A percentile compares a stretch with the other conserved stretches of the same genome.
Conservation (phyloP, 2,888 invertebrate species). For the Leptura quadrifasciata region DNA sequence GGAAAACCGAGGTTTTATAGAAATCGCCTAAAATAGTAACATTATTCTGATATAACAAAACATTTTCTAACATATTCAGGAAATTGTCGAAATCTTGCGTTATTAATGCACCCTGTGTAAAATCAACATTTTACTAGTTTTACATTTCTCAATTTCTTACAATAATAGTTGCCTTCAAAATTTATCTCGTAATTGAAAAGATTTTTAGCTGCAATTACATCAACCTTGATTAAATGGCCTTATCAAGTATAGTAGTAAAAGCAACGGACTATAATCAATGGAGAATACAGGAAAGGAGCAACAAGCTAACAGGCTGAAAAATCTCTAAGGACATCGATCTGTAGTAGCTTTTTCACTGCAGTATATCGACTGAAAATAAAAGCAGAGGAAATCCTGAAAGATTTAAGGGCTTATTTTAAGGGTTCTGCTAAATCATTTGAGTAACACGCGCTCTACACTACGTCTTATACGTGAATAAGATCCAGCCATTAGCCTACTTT, state of each 20-base stretch:
- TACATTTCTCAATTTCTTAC: no score
- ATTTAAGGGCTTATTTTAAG: slow-evolving; percentile 29
- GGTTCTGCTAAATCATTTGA: slow-evolving; percentile 28
- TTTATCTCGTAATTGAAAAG: no score
- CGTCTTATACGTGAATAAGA: slow-evolving; percentile 8
- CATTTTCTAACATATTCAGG: no score
- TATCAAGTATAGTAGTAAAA: not conserved
- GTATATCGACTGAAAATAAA: slow-evolving; percentile 26
- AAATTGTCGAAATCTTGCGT: no score
- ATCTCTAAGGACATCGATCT: slow-evolving; percentile 11
- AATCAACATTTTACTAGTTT: no score
- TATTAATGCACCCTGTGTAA: no score
- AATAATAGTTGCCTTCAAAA: no score
- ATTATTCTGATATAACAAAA: no score
- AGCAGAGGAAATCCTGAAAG: slow-evolving; percentile 23
- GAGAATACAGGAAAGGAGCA: not conserved
- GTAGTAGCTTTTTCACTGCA: slow-evolving; percentile 1
- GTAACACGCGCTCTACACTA: not conserved
- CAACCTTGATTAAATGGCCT: not conserved
- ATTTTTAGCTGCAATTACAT: not conserved
- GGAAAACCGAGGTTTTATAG: no score
- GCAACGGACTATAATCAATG: not conserved
- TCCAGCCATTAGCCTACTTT: slow-evolving; percentile 4
- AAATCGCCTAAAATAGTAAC: no score
- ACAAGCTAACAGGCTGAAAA: slow-evolving; percentile 6